phyloP scores from a whole-genome alignment of 2,113 vertebrate species.

The Gallinago undulata region DNA sequence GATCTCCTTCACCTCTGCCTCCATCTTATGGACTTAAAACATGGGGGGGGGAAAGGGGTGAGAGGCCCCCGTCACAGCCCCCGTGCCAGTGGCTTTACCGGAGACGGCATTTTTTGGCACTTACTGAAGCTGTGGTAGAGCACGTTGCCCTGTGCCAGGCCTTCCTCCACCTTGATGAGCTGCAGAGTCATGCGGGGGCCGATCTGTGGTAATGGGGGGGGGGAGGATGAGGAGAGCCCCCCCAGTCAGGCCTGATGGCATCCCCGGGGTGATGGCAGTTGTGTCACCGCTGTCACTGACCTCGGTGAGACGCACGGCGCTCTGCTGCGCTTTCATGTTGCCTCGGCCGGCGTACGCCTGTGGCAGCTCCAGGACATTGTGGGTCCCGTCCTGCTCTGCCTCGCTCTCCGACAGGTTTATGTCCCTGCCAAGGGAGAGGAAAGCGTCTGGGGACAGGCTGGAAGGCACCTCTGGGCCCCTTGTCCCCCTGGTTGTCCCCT shows the following conservation, averaged over 20 bases:
- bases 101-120: neutral
- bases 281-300: constrained; percentile 2
- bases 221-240: too few species aligned
- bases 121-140: constrained; percentile 85
- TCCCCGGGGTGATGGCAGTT: fast-evolving
- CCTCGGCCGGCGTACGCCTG: constrained; percentile 86
- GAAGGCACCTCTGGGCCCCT: fast-evolving
- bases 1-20: constrained; percentile 82
- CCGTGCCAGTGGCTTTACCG: fast-evolving
- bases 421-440: constrained; percentile 65
- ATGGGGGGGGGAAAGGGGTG: fast-evolving
- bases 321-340: constrained; percentile 90
- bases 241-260: fast-evolving
- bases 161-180: constrained; percentile 89
- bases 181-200: constrained; percentile 88
- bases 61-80: fast-evolving
- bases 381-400: constrained; percentile 87
- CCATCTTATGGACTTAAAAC: constrained; percentile 81
- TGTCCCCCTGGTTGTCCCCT: fast-evolving
- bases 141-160: constrained; percentile 84
- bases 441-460: fast-evolving
- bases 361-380: constrained; percentile 88
- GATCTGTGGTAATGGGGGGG: constrained; percentile 67
- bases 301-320: constrained; percentile 89
- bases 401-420: constrained; percentile 90